Base-by-base conservation (phyloP, 2,888 invertebrate genomes). In the Rapana venosa region DNA sequence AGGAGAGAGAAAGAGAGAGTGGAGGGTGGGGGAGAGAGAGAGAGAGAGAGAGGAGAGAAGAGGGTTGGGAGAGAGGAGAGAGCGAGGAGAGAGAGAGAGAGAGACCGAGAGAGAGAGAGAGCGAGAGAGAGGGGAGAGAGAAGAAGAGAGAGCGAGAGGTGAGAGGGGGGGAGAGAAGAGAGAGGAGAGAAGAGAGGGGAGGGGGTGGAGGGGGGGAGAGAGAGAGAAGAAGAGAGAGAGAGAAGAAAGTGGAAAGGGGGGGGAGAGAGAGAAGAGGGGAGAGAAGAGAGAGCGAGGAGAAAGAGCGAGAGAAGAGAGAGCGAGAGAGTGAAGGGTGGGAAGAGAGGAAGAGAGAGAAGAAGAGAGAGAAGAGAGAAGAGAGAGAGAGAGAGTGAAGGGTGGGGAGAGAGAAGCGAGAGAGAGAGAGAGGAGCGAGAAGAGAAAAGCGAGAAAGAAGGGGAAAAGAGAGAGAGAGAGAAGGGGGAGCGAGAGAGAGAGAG, bases 61-160 rank as follows among this genome's bases (percentile, higher is more conserved):
- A 6, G 47, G 26, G 83, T 11, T 15, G 35, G 35, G 30, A 35
- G 30, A 35, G 32, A 13, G 2, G 0, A 26, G 15, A n/a, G n/a
- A n/a, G 83, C 22, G 36, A 84, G 17, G 56, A 47, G 47, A 20
- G 13, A 17, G 30, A 47, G 47, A 47, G 17, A 22, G 20, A 22
- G 32, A 32, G 36, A n/a, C 8, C 13, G 32, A 35, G 32, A 13
- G 2, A 1, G 47, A 4, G 84, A 26, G 84, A 84, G 20, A 15
- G 5, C 15, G 36, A 20, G 22, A 84, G 32, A 84, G 56, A n/a
- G n/a, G n/a, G 47, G 47, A 47, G 47, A 47, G 8, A 47, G 47
- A n/a, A n/a, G n/a, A n/a, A 84, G 56, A 32, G 56, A 84, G n/a
- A 56, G 56, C 35, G 83, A 47, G 83, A 84, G 36, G 83, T 26